phyloP scores from a whole-genome alignment of 2,797 vertebrate species.

The Ispidina picta region DNA sequence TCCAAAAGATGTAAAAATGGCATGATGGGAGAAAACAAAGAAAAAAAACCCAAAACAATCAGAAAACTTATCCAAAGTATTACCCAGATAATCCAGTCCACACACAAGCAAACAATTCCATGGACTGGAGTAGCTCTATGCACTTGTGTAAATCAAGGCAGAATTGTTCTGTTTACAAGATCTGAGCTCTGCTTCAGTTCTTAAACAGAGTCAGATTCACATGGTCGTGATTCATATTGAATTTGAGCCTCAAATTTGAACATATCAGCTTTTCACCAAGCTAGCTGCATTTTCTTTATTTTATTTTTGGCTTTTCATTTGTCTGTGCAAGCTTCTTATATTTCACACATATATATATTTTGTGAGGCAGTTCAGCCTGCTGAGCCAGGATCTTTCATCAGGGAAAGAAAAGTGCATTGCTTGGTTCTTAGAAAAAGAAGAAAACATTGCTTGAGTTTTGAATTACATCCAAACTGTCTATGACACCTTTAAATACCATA shows the following conservation, averaged over 20 bases:
- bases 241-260: slow-evolving; percentile 49
- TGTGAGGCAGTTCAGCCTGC: not conserved
- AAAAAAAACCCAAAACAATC: not conserved
- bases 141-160: not conserved
- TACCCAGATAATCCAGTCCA: not conserved
- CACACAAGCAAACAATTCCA: not conserved
- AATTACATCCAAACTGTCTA: slow-evolving; percentile 57
- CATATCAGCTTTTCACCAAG: slow-evolving; percentile 55
- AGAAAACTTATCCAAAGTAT: not conserved
- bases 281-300: slow-evolving; percentile 41
- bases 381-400: slow-evolving; percentile 62
- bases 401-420: slow-evolving; percentile 37
- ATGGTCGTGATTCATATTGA: slow-evolving; percentile 52
- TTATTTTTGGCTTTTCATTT: slow-evolving; percentile 46
- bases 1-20: not conserved
- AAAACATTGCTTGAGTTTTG: slow-evolving; percentile 55
- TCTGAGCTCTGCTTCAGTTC: not conserved
- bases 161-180: not conserved
- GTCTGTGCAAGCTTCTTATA: slow-evolving; percentile 44
- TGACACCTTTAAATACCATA: slow-evolving; percentile 59
- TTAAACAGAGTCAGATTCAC: slow-evolving; percentile 24
- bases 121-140: not conserved
- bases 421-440: slow-evolving; percentile 55
- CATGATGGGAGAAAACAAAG: not conserved
- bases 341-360: slow-evolving; percentile 48